phyloP scores from a whole-genome alignment of 2,113 vertebrate species.

The Aegypius monachus region DNA sequence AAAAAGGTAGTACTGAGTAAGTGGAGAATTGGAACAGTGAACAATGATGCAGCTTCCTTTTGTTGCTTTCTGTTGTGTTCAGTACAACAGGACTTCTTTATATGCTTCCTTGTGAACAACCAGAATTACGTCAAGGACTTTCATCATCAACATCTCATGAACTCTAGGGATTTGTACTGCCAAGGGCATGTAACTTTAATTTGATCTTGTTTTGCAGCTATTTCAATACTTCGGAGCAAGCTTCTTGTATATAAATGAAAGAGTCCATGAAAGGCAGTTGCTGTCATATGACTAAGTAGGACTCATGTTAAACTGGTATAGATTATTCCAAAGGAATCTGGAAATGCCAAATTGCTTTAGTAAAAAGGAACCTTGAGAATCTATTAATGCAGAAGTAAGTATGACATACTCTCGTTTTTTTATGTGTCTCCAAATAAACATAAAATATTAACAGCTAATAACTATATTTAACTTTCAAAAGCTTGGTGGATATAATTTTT shows the following conservation, averaged over 20 bases:
- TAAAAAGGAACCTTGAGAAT: neutral
- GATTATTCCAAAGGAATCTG: neutral
- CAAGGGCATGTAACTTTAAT: neutral
- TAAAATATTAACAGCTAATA: neutral
- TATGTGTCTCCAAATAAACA: neutral
- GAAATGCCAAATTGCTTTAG: neutral
- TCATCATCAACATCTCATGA: neutral
- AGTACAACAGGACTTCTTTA: neutral
- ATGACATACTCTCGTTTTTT: neutral
- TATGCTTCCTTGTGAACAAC: neutral
- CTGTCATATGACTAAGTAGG: neutral
- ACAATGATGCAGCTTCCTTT: neutral
- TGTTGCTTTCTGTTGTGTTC: neutral
- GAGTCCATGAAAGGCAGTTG: neutral
- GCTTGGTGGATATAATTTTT: neutral
- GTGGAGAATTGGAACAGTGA: neutral
- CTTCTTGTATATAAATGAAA: neutral
- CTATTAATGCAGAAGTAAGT: neutral
- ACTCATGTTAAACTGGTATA: neutral
- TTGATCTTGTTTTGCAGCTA: neutral
- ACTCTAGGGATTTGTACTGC: neutral
- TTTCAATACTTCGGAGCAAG: neutral
- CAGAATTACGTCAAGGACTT: neutral
- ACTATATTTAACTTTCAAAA: neutral
- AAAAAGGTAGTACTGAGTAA: neutral